These are phyloP conservation scores for Ploceus nigricollis DNA, from an alignment of 2,113 vertebrate genomes.

Conservation along the genomic window DNA sequence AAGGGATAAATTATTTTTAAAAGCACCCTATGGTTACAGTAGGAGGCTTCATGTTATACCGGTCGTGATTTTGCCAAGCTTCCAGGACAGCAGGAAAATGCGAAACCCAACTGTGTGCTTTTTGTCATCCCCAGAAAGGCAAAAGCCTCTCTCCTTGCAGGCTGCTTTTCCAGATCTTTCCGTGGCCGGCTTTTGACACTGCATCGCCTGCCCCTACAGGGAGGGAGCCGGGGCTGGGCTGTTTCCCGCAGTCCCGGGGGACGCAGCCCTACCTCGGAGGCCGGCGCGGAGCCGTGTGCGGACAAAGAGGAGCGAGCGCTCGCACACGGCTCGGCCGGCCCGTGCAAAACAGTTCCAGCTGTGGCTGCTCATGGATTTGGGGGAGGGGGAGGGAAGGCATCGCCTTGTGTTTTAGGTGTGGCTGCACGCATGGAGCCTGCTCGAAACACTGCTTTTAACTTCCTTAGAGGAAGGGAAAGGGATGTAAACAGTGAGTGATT, in stretches of 20 bases:
- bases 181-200: slow-evolving; percentile 77
- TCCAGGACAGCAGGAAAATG: slow-evolving; percentile 22
- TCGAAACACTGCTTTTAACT: slow-evolving; percentile 41
- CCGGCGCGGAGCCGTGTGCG: slow-evolving; percentile 69
- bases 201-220: slow-evolving; percentile 76
- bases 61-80: background rate
- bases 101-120: slow-evolving; percentile 38
- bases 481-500: background rate
- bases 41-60: background rate
- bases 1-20: background rate
- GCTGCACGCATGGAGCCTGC: slow-evolving; percentile 39
- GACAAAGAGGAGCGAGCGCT: slow-evolving; percentile 78
- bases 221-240: slow-evolving; percentile 73
- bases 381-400: slow-evolving; percentile 20
- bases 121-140: slow-evolving; percentile 28
- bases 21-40: background rate
- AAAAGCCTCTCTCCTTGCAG: slow-evolving; percentile 17
- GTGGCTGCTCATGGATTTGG: slow-evolving; percentile 62
- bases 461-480: slow-evolving; percentile 44
- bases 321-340: slow-evolving; percentile 54
- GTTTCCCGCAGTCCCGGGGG: slow-evolving; percentile 78
- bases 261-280: slow-evolving; percentile 70
- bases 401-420: slow-evolving; percentile 74
- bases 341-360: slow-evolving; percentile 78
- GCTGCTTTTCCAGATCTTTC: slow-evolving; percentile 75